Evolutionary conservation across 1,140 invertebrate genomes (phyloP).

Genomic region (Pantala flavescens): DNA sequence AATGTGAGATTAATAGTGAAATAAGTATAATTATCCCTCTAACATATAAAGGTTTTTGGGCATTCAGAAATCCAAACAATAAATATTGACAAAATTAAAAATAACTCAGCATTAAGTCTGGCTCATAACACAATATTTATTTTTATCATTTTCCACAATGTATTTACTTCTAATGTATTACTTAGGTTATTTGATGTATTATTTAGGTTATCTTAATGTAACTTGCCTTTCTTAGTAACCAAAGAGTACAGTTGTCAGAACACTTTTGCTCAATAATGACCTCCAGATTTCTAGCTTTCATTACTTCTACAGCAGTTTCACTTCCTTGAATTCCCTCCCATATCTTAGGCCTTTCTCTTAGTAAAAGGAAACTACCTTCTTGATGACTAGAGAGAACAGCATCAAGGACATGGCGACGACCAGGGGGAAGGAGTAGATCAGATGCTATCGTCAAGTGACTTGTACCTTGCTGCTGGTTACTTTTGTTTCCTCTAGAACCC

Average conservation of each 20-base stretch:
- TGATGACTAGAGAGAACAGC: constrained; percentile 24
- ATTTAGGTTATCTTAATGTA: background rate
- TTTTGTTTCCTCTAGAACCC: background rate
- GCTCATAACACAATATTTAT: too few species aligned
- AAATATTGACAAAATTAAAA: too few species aligned
- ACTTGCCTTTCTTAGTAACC: constrained; percentile 31
- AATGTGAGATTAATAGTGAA: too few species aligned
- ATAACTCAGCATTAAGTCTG: too few species aligned
- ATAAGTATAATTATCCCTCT: too few species aligned
- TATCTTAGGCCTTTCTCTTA: constrained; percentile 32
- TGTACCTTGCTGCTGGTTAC: constrained; percentile 24
- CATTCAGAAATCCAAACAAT: too few species aligned
- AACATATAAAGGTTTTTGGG: too few species aligned
- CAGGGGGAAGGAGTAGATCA: background rate
- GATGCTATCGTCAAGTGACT: background rate
- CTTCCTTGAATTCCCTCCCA: constrained; percentile 23
- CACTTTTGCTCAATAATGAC: constrained; percentile 30
- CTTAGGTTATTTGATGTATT: too few species aligned
- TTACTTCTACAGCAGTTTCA: constrained; percentile 23
- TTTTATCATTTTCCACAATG: too few species aligned
- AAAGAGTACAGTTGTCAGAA: constrained; percentile 25
- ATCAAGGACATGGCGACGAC: background rate
- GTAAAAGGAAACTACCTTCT: constrained; percentile 39
- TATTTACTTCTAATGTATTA: too few species aligned
- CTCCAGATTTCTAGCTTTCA: constrained; percentile 22